Percentiles rank a stretch among this genome's conserved stretches.
phyloP scores from a whole-genome alignment of 2,797 vertebrate genomes.

The Sebastes aleutianus region DNA sequence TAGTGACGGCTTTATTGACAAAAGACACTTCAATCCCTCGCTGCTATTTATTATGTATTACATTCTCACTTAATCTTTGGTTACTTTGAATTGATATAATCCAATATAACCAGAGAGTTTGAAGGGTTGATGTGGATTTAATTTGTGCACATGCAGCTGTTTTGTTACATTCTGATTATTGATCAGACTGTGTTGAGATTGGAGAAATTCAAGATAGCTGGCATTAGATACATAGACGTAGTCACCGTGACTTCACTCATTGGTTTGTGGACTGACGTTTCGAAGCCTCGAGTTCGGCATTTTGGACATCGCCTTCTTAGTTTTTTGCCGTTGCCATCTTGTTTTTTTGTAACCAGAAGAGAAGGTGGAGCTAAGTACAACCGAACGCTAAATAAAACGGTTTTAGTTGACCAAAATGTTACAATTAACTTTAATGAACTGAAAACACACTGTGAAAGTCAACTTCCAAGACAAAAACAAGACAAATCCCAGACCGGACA shows the following conservation, averaged over 20 bases:
- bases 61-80: background rate
- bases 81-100: background rate
- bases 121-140: background rate
- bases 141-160: constrained; percentile 1
- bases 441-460: background rate
- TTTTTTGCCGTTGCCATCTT: background rate
- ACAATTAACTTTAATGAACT: background rate
- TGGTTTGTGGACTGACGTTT: background rate
- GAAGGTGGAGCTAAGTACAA: no score
- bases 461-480: background rate
- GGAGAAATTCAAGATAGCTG: background rate
- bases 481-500: background rate
- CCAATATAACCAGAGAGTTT: background rate
- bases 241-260: background rate
- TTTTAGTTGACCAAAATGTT: no score
- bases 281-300: background rate
- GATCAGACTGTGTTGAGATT: background rate
- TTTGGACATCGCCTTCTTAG: background rate
- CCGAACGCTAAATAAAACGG: no score
- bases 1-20: constrained; percentile 21
- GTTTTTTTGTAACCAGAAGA: no score
- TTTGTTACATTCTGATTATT: background rate
- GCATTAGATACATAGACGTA: background rate
- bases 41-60: background rate
- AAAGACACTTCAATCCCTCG: background rate